A percentile compares a stretch with the other conserved stretches of the same genome.
Evolutionary conservation across 30 jellyfish, hydroid and myxozoan species (phyloP).

Genomic region (Nemopilema nomurai): DNA sequence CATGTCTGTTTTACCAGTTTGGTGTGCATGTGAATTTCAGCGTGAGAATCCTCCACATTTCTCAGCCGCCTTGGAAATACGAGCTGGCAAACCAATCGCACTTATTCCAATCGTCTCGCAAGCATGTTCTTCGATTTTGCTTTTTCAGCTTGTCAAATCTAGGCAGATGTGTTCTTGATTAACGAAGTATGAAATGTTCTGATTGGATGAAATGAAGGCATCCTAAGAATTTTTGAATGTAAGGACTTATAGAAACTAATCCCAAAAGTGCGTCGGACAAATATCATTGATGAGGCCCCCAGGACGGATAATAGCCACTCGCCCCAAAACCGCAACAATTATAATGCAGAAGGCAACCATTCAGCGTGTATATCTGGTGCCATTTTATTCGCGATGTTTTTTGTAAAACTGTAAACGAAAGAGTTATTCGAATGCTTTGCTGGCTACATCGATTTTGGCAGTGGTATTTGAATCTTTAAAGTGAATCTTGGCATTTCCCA

Average conservation of each 20-base stretch:
- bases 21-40: too few species aligned
- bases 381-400: too few species aligned
- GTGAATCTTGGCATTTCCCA: too few species aligned
- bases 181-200: background rate
- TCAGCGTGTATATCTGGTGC: too few species aligned
- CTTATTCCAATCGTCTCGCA: background rate
- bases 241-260: background rate
- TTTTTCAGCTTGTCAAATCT: background rate
- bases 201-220: conserved; percentile 11
- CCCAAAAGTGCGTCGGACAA: background rate
- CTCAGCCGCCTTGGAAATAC: background rate
- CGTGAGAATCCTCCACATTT: too few species aligned
- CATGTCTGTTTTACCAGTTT: too few species aligned
- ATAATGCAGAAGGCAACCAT: too few species aligned
- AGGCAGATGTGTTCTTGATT: background rate
- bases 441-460: too few species aligned
- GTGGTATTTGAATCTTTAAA: too few species aligned
- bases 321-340: background rate
- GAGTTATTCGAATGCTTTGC: too few species aligned
- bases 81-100: background rate
- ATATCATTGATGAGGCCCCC: background rate
- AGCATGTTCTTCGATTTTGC: background rate
- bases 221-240: conserved; percentile 5
- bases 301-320: background rate
- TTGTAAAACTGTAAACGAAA: too few species aligned